Evolutionary conservation across 2,113 vertebrate species (phyloP), one percentile per base, ranked within the genome.

Genomic region (Carassius gibelio): DNA sequence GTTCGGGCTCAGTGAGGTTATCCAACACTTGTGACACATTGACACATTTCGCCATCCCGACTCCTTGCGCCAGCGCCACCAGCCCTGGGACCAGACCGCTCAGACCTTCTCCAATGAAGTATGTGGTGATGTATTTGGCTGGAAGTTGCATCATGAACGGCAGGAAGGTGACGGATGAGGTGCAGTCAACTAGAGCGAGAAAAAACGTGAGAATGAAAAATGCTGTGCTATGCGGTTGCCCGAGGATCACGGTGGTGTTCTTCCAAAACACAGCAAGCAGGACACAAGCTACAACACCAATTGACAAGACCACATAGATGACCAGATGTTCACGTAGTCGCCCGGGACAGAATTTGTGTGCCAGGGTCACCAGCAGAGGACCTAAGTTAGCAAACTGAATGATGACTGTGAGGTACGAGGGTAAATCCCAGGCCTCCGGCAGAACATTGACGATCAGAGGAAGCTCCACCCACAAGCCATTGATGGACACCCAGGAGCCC

Each of bases 401-500:
- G 92, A 97, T 94, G 90, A 99, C 94, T 0, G 97, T 99, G 87
- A 99, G 95, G 93, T 97, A 98, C 45, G 98, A 98, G 0, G 98
- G 98, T 42, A 99, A 94, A 30, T 96, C 91, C 98, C 98, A 99
- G 36, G 94, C 92, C 87, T 99, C 98, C 0, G 98, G 98, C 21
- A 99, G 93, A 66, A 93, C 75, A 0, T 91, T 94, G 88, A 99
- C 97, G 36, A 99, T 94, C 82, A 99, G 91, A 0, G 98, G 98
- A 38, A 99, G 91, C 85, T 99, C 97, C 0, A 99, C 98, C 98
- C 98, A 99, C 80, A 99, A 93, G 1, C 98, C 98, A 0, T 98
- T 98, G 91, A 99, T 85, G n/a, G 98, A 96, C 82, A 97, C 93
- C 98, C 98, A 99, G 55, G 98, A 98, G 66, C 97, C 97, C 45